phyloP scores from a whole-genome alignment of 2,797 vertebrate species.

The Luscinia luscinia region DNA sequence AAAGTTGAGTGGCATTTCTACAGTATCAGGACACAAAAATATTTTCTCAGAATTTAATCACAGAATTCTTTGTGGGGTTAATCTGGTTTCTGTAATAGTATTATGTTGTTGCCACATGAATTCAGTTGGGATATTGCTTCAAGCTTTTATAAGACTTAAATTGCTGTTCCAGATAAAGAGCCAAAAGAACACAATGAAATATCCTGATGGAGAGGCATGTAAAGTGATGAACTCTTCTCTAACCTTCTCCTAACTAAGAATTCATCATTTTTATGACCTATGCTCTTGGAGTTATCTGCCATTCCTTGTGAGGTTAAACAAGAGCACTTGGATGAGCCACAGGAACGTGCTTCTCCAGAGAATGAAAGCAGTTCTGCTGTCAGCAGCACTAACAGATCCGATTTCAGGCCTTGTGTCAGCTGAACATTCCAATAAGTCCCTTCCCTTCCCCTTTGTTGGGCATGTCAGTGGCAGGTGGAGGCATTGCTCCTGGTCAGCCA shows the following conservation, averaged over 20 bases:
- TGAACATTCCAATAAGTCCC: background rate
- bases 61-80: background rate
- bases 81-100: background rate
- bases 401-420: background rate
- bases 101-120: background rate
- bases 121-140: background rate
- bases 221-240: background rate
- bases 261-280: background rate
- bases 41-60: background rate
- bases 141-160: background rate
- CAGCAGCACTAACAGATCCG: background rate
- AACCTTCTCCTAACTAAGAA: background rate
- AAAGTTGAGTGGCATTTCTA: background rate
- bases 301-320: background rate
- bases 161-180: background rate
- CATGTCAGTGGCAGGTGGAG: background rate
- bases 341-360: background rate
- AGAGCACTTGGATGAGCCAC: background rate
- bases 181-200: background rate
- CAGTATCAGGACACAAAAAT: background rate
- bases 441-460: background rate
- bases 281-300: background rate
- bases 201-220: background rate
- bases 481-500: rapidly evolving
- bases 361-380: background rate